Evolutionary conservation across 2,888 invertebrate species (phyloP), one percentile per base, ranked within the genome.

Genomic region (Rutpela maculata): DNA sequence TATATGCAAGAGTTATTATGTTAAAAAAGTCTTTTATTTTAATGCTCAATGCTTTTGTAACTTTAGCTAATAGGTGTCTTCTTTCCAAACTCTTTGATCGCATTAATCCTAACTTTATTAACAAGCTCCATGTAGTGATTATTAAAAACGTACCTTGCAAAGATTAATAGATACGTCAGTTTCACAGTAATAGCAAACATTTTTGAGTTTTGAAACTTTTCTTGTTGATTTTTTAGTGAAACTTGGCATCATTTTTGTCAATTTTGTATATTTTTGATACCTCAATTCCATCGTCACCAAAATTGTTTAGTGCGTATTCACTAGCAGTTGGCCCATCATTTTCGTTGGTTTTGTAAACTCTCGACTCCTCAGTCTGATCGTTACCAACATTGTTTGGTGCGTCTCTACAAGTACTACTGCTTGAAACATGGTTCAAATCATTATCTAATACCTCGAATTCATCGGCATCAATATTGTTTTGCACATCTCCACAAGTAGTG

Each of bases 121-220:
- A 66, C 74, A 15, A 31, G 26, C 31, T 74, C 66, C 9, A 9
- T 50, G 19, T 22, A 60, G 43, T 59, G 69, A 26, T 69, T 75
- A 50, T 57, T 38, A 15, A 18, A 19, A 15, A 75, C 12, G 17
- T 75, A 69, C 22, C 75, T 75, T 75, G 22, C n/a, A n/a, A n/a
- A n/a, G n/a, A n/a, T n/a, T n/a, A n/a, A n/a, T n/a, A n/a, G 19
- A 50, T 43, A 75, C 69, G 15, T 50, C 43, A 12, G 69, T 69
- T 26, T 75, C 62, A 35, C 75, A 75, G 62, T 43, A 75, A 18
- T 65, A 69, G 38, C 75, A 75, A 60, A 69, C 43, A 31, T 43
- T 43, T 43, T n/a, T 43, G 43, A 7, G 43, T 43, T 43, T 43
- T 43, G 43, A 43, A 43, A 12, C 43, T 43, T 43, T 12, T 43